Base-by-base conservation (phyloP, 2,888 invertebrate genomes). In the Odontothrips loti region DNA sequence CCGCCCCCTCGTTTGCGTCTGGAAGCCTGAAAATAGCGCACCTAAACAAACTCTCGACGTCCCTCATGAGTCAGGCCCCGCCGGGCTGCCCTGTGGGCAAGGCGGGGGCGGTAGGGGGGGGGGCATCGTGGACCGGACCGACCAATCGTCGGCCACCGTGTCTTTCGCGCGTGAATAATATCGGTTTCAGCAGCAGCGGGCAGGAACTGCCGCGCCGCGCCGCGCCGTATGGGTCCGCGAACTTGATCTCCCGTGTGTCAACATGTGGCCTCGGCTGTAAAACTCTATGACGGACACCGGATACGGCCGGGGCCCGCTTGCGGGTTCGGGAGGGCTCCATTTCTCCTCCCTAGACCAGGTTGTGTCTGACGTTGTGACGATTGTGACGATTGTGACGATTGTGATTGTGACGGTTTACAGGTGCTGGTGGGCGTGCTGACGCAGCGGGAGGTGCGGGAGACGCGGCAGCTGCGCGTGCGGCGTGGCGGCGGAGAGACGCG, bases 401-500 rank as follows among this genome's bases (percentile, higher is more conserved):
- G 34, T 43, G 34, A 43, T 6, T 43, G 34, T 43, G 34, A 43
- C 34, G 34, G 3, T 43, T 6, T 6, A 10, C 68, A 75, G 68
- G 68, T 75, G 68, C 68, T 75, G 23, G 68, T 27, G 23, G 68
- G 68, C 27, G 68, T 75, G 68, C 68, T 75, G 68, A 27, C 23
- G 68, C 68, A 75, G 68, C 80, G 58, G 48, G 80, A 80, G 47
- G 80, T 47, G 58, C 51, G 58, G 27, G 80, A 47, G 68, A 80
- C 80, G 80, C 63, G 34, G 75, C 80, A 43, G 47, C 82, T 43
- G 82, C 17, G n/a, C 75, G 80, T 20, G 78, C 79, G 47, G 80
- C 68, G 68, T 27, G 68, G 68, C 23, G 68, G 68, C 68, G 68
- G 68, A 10, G 68, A 75, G 68, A 75, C 68, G 23, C 68, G 68